These are phyloP conservation scores for Cyrtodaria siliqua DNA, from an alignment of 2,888 invertebrate species.

Conservation along the genomic window DNA sequence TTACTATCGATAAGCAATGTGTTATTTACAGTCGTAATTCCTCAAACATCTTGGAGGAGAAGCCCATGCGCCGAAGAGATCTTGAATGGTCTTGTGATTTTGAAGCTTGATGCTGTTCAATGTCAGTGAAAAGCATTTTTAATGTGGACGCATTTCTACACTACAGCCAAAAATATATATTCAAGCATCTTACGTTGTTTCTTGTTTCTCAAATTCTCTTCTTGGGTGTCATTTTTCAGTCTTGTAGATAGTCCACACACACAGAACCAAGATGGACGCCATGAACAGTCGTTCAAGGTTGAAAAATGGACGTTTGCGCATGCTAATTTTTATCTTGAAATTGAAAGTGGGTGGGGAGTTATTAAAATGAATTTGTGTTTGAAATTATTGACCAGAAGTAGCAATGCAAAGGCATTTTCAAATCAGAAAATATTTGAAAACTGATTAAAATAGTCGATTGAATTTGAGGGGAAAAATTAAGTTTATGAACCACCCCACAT, in stretches of 20 bases:
- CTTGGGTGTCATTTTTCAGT: neutral
- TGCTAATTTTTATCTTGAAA: neutral
- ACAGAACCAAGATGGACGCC: neutral
- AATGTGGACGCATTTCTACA: neutral
- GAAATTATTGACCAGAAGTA: too few relatives aligned
- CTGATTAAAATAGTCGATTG: too few relatives aligned
- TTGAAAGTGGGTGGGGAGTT: conserved; percentile 9
- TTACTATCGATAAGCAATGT: neutral
- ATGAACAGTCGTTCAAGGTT: neutral
- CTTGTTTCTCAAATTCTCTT: too few relatives aligned
- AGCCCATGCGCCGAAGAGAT: conserved; percentile 64
- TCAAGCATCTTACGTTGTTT: neutral
- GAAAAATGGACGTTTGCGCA: neutral
- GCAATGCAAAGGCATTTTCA: too few relatives aligned
- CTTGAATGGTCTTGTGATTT: conserved; percentile 38
- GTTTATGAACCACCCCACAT: too few relatives aligned
- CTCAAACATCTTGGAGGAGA: neutral
- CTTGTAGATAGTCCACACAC: neutral
- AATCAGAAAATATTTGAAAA: too few relatives aligned
- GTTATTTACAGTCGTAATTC: neutral
- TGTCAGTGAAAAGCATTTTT: conserved; percentile 56
- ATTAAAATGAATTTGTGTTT: too few relatives aligned
- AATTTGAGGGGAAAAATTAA: too few relatives aligned
- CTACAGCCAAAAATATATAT: neutral
- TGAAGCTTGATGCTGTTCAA: conserved; percentile 64